Conservation (phyloP, 2,888 invertebrate genomes). For the Pyrrhosoma nymphula region DNA sequence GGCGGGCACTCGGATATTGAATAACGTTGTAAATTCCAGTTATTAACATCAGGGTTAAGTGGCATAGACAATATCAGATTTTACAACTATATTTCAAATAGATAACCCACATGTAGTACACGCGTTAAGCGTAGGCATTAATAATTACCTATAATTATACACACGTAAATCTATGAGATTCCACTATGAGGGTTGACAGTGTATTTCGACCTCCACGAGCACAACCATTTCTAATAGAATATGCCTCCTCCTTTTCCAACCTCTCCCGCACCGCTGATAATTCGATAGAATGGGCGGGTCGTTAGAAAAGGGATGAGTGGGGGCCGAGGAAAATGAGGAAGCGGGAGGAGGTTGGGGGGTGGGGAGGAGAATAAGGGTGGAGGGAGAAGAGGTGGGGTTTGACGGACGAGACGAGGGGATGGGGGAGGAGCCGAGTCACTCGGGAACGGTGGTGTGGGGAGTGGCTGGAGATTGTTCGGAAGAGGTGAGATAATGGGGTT, state of each 20-base stretch:
- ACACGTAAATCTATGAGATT: too few relatives aligned
- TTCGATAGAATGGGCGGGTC: slow-evolving; percentile 54
- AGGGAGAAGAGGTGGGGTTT: neutral
- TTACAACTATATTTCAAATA: neutral
- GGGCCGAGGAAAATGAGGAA: neutral
- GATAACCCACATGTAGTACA: neutral
- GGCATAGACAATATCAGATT: too few relatives aligned
- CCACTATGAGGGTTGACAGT: too few relatives aligned
- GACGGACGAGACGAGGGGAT: neutral
- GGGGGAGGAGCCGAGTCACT: neutral
- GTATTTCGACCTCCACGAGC: too few relatives aligned
- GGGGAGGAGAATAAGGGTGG: too few relatives aligned
- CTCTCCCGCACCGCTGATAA: neutral
- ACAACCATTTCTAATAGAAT: too few relatives aligned
- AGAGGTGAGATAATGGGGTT: slow-evolving; percentile 1
- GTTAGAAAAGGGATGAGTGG: neutral
- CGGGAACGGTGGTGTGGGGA: neutral
- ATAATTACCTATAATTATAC: too few relatives aligned
- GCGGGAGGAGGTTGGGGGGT: neutral
- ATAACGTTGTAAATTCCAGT: too few relatives aligned
- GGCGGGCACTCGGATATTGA: too few relatives aligned
- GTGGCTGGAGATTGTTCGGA: neutral
- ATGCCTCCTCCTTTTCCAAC: neutral
- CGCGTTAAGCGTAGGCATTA: too few relatives aligned
- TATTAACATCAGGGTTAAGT: too few relatives aligned